A percentile compares a stretch with the other conserved stretches of the same genome.
Evolutionary conservation across 2,113 vertebrate species (phyloP).

Genomic region (Callochromis pleurospilus): DNA sequence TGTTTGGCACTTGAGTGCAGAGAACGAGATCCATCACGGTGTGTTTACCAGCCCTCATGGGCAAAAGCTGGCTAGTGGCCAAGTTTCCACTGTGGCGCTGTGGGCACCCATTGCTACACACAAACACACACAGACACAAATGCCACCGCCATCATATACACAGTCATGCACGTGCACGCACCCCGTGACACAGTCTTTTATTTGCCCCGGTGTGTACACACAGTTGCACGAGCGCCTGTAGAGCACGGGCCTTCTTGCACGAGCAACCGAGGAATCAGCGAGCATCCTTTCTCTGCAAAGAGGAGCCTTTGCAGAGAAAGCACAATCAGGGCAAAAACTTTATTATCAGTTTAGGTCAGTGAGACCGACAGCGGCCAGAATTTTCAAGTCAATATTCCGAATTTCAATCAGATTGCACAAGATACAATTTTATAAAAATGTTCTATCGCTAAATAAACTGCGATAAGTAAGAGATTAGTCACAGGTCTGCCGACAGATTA

Average conservation of each 20-base stretch:
- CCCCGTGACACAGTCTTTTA: conserved; percentile 3
- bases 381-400: not conserved
- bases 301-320: not conserved
- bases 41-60: conserved; percentile 53
- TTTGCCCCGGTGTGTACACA: not conserved
- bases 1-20: conserved; percentile 47
- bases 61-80: conserved; percentile 29
- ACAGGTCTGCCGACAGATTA: not conserved
- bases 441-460: not conserved
- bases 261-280: not conserved
- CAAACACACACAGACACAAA: not conserved
- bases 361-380: not conserved
- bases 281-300: not conserved
- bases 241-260: not conserved
- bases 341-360: not conserved
- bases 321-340: not conserved
- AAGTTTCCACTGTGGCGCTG: conserved; percentile 58
- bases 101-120: not conserved
- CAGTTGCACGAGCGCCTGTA: not conserved
- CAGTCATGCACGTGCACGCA: not conserved
- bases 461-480: not conserved
- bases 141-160: conserved; percentile 2
- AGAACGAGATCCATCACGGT: conserved; percentile 40
- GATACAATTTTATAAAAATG: not conserved
- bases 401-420: not conserved